Evolutionary conservation across 1,140 invertebrate genomes (phyloP).

Genomic region (Penaeus indicus): DNA sequence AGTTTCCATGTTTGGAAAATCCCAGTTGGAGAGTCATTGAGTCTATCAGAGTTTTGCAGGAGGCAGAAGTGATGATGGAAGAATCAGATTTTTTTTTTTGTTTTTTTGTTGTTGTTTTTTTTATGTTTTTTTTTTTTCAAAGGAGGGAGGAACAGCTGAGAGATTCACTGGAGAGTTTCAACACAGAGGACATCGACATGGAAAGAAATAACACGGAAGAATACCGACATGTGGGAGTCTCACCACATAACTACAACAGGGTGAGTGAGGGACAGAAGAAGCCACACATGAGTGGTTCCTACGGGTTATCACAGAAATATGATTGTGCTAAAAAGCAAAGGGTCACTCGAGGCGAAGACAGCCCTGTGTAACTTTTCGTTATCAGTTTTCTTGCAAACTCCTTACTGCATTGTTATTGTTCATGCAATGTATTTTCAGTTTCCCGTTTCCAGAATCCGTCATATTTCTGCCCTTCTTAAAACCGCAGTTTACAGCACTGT

Average conservation of each 20-base stretch:
- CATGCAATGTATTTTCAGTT: conserved; percentile 9
- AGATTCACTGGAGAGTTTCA: no score
- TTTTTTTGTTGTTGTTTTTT: no score
- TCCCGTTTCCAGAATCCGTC: conserved; percentile 8
- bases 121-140: no score
- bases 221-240: conserved; percentile 44
- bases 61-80: no score
- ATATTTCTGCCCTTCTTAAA: conserved; percentile 18
- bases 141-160: no score
- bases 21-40: no score
- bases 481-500: conserved; percentile 9
- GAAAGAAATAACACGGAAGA: conserved; percentile 29
- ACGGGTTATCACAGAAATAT: conserved; percentile 62
- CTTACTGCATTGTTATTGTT: neutral
- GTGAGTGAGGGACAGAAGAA: conserved; percentile 58
- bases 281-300: conserved; percentile 49
- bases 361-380: conserved; percentile 45
- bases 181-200: conserved; percentile 3
- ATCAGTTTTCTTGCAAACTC: conserved; percentile 32
- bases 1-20: no score
- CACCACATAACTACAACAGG: conserved; percentile 55
- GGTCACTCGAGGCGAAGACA: conserved; percentile 58
- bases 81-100: no score
- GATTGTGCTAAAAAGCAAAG: conserved; percentile 63
- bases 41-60: no score